These are phyloP conservation scores for Polypterus bichir DNA, from an alignment of 2,113 vertebrate genomes.

Conservation along the genomic window DNA sequence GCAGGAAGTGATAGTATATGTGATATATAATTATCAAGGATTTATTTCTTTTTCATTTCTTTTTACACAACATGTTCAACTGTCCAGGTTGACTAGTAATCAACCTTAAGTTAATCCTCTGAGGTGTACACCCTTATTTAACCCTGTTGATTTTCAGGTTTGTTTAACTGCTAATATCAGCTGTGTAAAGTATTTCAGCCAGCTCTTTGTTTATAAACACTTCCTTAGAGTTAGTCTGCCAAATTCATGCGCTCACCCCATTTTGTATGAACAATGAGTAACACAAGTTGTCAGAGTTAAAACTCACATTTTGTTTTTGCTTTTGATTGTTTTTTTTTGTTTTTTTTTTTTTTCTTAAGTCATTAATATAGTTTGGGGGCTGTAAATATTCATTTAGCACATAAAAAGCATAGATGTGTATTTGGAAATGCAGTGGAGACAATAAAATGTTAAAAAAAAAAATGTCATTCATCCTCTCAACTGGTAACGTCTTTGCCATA, in stretches of 20 bases:
- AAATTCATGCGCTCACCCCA: neutral
- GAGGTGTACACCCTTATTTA: constrained; percentile 43
- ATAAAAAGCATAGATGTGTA: too few species aligned
- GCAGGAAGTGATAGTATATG: constrained; percentile 61
- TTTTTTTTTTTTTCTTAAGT: too few species aligned
- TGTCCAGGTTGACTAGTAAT: constrained; percentile 69
- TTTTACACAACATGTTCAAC: constrained; percentile 45
- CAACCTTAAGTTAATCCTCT: constrained; percentile 49
- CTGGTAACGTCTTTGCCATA: too few species aligned
- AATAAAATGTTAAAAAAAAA: too few species aligned
- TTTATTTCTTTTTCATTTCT: constrained; percentile 32
- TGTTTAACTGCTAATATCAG: neutral
- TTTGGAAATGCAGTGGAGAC: too few species aligned
- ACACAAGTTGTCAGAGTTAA: too few species aligned
- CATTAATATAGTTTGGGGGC: too few species aligned
- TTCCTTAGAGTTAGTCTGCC: neutral
- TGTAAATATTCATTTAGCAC: too few species aligned
- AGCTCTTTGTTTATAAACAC: constrained; percentile 1
- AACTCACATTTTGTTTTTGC: too few species aligned
- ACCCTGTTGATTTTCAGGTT: constrained; percentile 27
- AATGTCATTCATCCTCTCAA: too few species aligned
- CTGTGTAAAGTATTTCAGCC: neutral
- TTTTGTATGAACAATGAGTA: too few species aligned
- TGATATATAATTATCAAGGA: constrained; percentile 69
- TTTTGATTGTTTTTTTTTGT: too few species aligned